Evolutionary conservation across 2,888 invertebrate species (phyloP).

Genomic region (Bellardia bayeri): DNA sequence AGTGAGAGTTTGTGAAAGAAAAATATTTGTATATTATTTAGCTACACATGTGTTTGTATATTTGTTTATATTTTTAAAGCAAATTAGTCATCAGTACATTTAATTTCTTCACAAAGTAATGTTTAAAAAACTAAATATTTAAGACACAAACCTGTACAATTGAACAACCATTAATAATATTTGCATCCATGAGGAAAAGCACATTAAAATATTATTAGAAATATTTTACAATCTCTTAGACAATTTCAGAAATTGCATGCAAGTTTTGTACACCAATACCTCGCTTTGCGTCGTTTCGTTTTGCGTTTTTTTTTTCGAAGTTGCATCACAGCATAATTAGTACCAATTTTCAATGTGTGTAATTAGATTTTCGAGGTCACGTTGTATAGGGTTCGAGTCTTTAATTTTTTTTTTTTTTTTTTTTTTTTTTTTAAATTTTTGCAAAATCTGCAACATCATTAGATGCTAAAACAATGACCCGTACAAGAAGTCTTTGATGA

Average conservation of each 20-base stretch:
- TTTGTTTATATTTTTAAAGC: background rate
- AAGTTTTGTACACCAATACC: background rate
- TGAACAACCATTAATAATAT: background rate
- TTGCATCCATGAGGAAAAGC: background rate
- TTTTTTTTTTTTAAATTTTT: no score
- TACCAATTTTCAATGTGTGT: no score
- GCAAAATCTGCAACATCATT: no score
- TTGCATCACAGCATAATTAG: no score
- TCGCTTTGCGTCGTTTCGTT: no score
- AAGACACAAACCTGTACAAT: slow-evolving; percentile 29
- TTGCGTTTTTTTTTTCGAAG: no score
- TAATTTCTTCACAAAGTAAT: slow-evolving; percentile 34
- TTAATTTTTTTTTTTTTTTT: no score
- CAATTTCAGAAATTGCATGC: background rate
- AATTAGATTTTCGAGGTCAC: no score
- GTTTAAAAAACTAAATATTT: slow-evolving; percentile 24
- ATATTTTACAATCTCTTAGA: background rate
- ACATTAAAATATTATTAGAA: background rate
- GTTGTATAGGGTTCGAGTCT: no score
- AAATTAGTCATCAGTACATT: slow-evolving; percentile 9
- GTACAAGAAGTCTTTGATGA: no score
- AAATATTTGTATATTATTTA: background rate
- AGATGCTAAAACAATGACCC: no score
- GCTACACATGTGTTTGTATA: background rate
- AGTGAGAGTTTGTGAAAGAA: slow-evolving; percentile 65